phyloP scores from a whole-genome alignment of 2,797 vertebrate genomes.

The Sebastes diaconus region DNA sequence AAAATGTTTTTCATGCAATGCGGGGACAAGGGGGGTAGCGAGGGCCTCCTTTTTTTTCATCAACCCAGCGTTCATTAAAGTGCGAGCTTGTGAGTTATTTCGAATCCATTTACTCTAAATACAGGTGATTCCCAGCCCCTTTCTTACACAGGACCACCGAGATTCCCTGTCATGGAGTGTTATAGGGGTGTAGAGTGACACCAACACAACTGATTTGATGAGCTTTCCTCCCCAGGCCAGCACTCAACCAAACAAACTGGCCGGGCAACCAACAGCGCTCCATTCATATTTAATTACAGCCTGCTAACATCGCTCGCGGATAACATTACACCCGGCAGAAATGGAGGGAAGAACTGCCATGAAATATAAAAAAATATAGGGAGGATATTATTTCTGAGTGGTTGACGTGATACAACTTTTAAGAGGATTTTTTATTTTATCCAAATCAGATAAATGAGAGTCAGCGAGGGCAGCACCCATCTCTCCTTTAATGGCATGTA shows the following conservation, averaged over 20 bases:
- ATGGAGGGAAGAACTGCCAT: constrained; percentile 14
- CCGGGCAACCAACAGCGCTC: constrained; percentile 72
- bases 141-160: constrained; percentile 85
- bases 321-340: constrained; percentile 73
- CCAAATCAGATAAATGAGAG: constrained; percentile 31
- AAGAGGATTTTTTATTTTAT: constrained; percentile 19
- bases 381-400: background rate
- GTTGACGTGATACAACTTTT: background rate
- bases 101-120: constrained; percentile 95
- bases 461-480: constrained; percentile 44
- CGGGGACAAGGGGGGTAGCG: constrained; percentile 48
- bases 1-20: constrained; percentile 96
- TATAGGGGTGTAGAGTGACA: constrained; percentile 76
- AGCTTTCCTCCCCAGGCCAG: constrained; percentile 72
- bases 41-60: constrained; percentile 89
- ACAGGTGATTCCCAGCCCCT: constrained; percentile 88
- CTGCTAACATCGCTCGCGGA: constrained; percentile 71
- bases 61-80: constrained; percentile 94
- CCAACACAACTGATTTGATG: constrained; percentile 80
- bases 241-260: constrained; percentile 75
- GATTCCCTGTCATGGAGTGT: constrained; percentile 85
- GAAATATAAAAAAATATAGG: constrained; percentile 7
- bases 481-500: constrained; percentile 77
- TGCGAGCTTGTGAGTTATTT: constrained; percentile 90
- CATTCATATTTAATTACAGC: constrained; percentile 86